These are phyloP conservation scores for Synanthedon vespiformis DNA, from an alignment of 2,888 invertebrate species.

Conservation along the genomic window DNA sequence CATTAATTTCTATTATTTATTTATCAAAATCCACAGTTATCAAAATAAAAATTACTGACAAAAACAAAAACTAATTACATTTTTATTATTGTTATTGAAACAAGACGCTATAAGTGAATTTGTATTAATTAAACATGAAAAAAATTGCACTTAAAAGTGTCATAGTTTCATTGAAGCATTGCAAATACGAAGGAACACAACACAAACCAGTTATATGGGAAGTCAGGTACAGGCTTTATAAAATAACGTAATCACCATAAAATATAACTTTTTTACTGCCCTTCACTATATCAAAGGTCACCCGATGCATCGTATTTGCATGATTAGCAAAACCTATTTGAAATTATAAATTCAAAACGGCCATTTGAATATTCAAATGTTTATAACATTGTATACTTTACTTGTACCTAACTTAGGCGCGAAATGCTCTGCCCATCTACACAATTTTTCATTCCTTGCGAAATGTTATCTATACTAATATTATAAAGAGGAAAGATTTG, in stretches of 20 bases:
- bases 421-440: too few species aligned
- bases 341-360: neutral
- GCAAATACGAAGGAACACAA: neutral
- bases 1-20: too few species aligned
- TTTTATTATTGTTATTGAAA: too few species aligned
- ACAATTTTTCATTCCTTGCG: too few species aligned
- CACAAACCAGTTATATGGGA: neutral
- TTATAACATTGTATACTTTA: neutral
- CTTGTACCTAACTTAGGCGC: too few species aligned
- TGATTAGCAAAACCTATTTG: neutral
- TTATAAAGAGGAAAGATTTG: too few species aligned
- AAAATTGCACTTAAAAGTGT: neutral
- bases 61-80: too few species aligned
- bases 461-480: too few species aligned
- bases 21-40: too few species aligned
- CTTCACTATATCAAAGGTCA: neutral
- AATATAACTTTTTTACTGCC: neutral
- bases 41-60: too few species aligned
- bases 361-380: neutral
- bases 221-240: neutral
- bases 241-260: neutral
- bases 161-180: neutral
- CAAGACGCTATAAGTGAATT: too few species aligned
- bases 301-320: neutral
- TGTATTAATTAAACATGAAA: too few species aligned